Conservation (phyloP, 2,888 invertebrate species). For the Agrochola circellaris region DNA sequence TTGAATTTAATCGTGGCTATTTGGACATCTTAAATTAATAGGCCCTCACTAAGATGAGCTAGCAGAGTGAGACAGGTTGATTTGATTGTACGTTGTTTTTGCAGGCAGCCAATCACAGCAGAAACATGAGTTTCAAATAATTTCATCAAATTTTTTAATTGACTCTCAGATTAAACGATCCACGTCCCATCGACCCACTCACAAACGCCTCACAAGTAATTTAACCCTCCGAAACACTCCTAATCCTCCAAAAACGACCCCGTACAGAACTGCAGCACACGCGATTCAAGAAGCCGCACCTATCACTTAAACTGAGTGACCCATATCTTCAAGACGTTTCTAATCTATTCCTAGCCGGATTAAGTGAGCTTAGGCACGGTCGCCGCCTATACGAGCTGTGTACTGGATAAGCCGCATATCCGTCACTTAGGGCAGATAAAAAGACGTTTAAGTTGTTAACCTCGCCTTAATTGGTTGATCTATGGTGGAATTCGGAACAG, state of each 20-base stretch:
- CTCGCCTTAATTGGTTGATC: constrained; percentile 65
- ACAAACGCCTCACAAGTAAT: constrained; percentile 24
- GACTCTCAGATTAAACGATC: no score
- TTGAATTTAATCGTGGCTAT: not conserved
- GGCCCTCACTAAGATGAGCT: not conserved
- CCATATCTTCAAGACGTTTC: constrained; percentile 68
- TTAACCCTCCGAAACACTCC: constrained; percentile 16
- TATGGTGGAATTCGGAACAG: constrained; percentile 39
- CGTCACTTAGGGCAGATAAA: constrained; percentile 63
- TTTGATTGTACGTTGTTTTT: not conserved
- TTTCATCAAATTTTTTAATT: not conserved
- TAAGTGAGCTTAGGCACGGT: constrained; percentile 63
- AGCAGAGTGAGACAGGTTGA: not conserved
- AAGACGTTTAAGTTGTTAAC: constrained; percentile 62
- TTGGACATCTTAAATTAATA: not conserved
- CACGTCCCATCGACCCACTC: not conserved
- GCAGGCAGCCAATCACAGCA: no score
- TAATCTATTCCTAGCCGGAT: constrained; percentile 67
- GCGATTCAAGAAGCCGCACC: constrained; percentile 66
- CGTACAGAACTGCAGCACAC: constrained; percentile 53
- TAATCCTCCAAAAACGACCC: constrained; percentile 33
- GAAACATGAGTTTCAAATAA: not conserved
- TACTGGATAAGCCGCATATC: constrained; percentile 60
- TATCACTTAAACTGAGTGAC: constrained; percentile 67
- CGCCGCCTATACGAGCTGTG: constrained; percentile 43